Evolutionary conservation across 2,888 invertebrate genomes (phyloP).

Genomic region (Koerneria pararmatus): DNA sequence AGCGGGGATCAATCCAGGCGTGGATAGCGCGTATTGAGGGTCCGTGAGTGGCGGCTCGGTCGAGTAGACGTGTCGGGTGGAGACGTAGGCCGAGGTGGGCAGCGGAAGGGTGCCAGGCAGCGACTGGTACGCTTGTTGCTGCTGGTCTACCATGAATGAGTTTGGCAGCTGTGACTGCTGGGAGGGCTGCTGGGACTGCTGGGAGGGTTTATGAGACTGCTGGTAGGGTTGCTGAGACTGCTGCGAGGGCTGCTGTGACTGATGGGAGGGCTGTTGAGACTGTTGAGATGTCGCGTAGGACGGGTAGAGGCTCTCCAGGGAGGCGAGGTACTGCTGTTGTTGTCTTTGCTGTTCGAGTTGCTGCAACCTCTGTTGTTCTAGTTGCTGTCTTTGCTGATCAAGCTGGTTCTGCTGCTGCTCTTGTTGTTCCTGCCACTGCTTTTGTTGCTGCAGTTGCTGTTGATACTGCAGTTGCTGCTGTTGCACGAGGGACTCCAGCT

Average conservation of each 20-base stretch:
- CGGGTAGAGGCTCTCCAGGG: neutral
- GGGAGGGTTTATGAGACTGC: neutral
- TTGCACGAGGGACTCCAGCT: no score
- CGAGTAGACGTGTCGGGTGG: no score
- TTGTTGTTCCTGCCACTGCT: neutral
- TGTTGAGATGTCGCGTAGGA: no score
- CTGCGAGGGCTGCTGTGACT: neutral
- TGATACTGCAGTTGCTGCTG: constrained; percentile 10
- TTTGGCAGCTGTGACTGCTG: neutral
- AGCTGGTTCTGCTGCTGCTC: neutral
- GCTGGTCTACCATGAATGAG: no score
- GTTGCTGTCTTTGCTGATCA: neutral
- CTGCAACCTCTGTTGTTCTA: neutral
- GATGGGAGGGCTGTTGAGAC: constrained; percentile 8
- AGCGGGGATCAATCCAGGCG: no score
- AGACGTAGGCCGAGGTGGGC: no score
- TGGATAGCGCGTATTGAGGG: neutral
- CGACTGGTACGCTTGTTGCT: no score
- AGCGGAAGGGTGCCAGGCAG: no score
- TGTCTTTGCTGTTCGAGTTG: neutral
- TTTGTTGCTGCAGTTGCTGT: constrained; percentile 4
- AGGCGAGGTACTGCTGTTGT: neutral
- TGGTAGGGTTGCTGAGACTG: neutral
- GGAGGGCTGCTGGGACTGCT: neutral
- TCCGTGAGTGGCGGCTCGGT: neutral